A percentile compares a stretch with the other conserved stretches of the same genome.
These are phyloP conservation scores for Axinella damicornis DNA, from an alignment of 37 sponge, comb jelly and placozoan species.

Conservation along the genomic window DNA sequence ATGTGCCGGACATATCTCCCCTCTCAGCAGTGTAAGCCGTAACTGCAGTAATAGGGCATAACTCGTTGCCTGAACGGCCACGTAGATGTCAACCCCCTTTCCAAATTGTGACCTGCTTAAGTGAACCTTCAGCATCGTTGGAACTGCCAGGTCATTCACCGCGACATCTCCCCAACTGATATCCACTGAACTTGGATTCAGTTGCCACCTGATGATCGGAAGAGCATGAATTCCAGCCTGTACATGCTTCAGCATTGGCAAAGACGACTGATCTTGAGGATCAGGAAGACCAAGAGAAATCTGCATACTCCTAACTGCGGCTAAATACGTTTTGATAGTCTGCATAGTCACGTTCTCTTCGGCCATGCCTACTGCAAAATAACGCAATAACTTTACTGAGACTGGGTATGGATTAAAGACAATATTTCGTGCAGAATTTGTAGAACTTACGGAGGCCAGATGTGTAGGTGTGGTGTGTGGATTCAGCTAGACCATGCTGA, in stretches of 20 bases:
- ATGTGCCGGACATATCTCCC: too few relatives aligned
- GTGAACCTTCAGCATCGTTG: too few relatives aligned
- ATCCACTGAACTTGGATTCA: too few relatives aligned
- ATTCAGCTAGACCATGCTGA: conserved; percentile 54
- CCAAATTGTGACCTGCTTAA: too few relatives aligned
- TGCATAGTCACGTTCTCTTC: conserved; percentile 11
- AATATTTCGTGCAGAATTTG: conserved; percentile 23
- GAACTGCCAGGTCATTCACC: too few relatives aligned
- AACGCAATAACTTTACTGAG: conserved; percentile 27
- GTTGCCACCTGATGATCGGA: too few relatives aligned
- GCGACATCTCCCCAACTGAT: too few relatives aligned
- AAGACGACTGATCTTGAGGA: conserved; percentile 24
- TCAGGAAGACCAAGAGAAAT: conserved; percentile 43
- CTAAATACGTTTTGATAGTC: conserved; percentile 64
- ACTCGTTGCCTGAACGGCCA: too few relatives aligned
- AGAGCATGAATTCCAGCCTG: conserved; percentile 34
- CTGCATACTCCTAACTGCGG: conserved; percentile 51
- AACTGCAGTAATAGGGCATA: too few relatives aligned
- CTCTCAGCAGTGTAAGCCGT: too few relatives aligned
- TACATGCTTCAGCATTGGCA: conserved; percentile 49
- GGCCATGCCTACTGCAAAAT: conserved; percentile 40
- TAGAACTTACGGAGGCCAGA: conserved; percentile 25
- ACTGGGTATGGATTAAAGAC: conserved; percentile 51
- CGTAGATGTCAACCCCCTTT: too few relatives aligned
- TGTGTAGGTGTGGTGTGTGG: conserved; percentile 53